Evolutionary conservation across 2,113 vertebrate genomes (phyloP).

Genomic region (Oncorhynchus keta): DNA sequence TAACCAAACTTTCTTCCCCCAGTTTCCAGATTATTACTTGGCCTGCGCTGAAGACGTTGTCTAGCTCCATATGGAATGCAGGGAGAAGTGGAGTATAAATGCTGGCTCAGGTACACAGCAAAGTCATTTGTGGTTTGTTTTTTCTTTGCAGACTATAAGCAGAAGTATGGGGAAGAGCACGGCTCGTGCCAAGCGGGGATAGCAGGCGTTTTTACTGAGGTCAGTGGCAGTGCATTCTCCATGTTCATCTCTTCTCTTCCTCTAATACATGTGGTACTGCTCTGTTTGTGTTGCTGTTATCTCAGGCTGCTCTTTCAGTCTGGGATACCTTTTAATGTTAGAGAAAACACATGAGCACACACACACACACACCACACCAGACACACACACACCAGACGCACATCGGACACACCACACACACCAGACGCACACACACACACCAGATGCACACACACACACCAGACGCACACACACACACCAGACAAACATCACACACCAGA

Average conservation of each 20-base stretch:
- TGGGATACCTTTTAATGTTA: not conserved
- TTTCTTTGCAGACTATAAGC: slow-evolving; percentile 90
- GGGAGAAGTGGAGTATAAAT: slow-evolving; percentile 71
- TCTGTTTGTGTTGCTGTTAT: not conserved
- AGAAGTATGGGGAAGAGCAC: slow-evolving; percentile 97
- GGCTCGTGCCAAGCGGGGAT: slow-evolving; percentile 98
- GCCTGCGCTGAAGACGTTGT: slow-evolving; percentile 66
- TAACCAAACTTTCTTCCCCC: slow-evolving; percentile 39
- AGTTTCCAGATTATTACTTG: slow-evolving; percentile 57
- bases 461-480: too few relatives aligned
- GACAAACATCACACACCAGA: too few relatives aligned
- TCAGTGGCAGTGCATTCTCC: slow-evolving; percentile 64
- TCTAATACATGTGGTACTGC: slow-evolving; percentile 25
- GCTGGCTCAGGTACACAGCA: slow-evolving; percentile 71
- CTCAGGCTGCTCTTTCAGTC: slow-evolving; percentile 14
- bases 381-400: too few relatives aligned
- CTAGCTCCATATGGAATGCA: slow-evolving; percentile 78
- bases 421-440: too few relatives aligned
- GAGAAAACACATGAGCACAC: too few relatives aligned
- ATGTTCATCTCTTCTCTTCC: slow-evolving; percentile 35
- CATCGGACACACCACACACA: too few relatives aligned
- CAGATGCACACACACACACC: too few relatives aligned
- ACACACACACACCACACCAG: too few relatives aligned
- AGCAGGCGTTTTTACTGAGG: slow-evolving; percentile 91
- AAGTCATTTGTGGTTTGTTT: slow-evolving; percentile 71